Evolutionary conservation across 2,888 invertebrate genomes (phyloP).

Genomic region (Drosophila gaucha): DNA sequence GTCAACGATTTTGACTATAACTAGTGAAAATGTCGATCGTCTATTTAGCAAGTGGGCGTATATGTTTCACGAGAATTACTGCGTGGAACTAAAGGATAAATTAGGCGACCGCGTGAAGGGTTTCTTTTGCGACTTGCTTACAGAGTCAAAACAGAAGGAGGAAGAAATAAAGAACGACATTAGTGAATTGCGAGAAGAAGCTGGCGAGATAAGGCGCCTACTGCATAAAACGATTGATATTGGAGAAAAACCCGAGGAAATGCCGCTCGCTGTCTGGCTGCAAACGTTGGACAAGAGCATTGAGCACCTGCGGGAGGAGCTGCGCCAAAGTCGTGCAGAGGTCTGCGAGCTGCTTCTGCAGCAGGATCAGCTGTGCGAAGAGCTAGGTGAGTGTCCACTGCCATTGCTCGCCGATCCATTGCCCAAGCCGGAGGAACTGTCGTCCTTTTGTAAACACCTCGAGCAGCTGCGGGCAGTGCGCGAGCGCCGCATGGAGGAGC

Average conservation of each 20-base stretch:
- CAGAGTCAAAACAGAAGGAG: conserved; percentile 86
- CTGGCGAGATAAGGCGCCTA: conserved; percentile 73
- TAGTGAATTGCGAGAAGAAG: conserved; percentile 78
- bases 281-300: conserved; percentile 87
- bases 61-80: conserved; percentile 76
- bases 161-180: conserved; percentile 87
- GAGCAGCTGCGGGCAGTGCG: conserved; percentile 87
- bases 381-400: conserved; percentile 77
- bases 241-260: conserved; percentile 63
- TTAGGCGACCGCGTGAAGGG: conserved; percentile 85
- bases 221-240: conserved; percentile 75
- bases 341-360: conserved; percentile 85
- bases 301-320: conserved; percentile 86
- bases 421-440: conserved; percentile 87
- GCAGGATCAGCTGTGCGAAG: conserved; percentile 82
- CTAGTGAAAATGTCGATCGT: conserved; percentile 64
- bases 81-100: conserved; percentile 71
- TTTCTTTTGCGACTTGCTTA: conserved; percentile 87
- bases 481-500: conserved; percentile 85
- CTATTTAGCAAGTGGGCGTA: conserved; percentile 77
- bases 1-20: conserved; percentile 65
- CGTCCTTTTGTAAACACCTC: conserved; percentile 87
- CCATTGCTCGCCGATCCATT: conserved; percentile 84
- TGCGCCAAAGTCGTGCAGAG: conserved; percentile 85
- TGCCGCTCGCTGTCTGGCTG: conserved; percentile 85